Evolutionary conservation across 2,113 vertebrate genomes (phyloP), one percentile per base, ranked within the genome.

Genomic region (Microcebus griseorufus): DNA sequence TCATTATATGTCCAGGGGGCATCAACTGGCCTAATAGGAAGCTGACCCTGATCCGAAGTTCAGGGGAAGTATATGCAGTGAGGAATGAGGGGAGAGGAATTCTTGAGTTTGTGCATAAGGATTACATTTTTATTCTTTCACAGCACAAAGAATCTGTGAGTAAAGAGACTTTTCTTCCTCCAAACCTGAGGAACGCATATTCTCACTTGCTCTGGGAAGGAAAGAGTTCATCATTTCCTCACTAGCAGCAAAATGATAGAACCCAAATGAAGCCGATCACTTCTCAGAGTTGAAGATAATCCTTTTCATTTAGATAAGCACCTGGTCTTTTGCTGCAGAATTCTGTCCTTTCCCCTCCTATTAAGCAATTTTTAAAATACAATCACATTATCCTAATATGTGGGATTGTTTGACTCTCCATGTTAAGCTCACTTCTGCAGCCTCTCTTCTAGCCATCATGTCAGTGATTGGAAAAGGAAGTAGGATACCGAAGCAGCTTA

Each of bases 361-460:
- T 76, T 93, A 92, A 67, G 76, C 14, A 95, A 45, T 78, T 89
- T 92, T 55, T 7, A 6, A 90, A 95, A 93, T 88, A 65, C 94
- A 96, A 79, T 67, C 48, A 18, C 32, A 60, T 78, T 90, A 88
- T 48, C 22, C 4, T 96, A 42, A 93, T 29, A 39, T 62, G 23
- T 76, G 2, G 62, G 90, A 22, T 55, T 90, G 78, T 60, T 92
- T 70, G 32, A 58, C 20, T 94, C n/a, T 80, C 10, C 16, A 29
- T 48, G 20, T 27, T 62, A 93, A 79, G 55, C 51, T 91, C 1
- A 1, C 1, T n/a, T 96, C 25, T 62, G 6, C 29, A 86, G 45
- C 18, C 93, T 88, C 37, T 29, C 4, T 93, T 90, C 45, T 60
- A 73, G 70, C 3, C 51, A 22, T 94, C 34, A 7, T 13, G 18